These are phyloP conservation scores for Drosophila dunni DNA, from an alignment of 1,140 invertebrate species.

Conservation along the genomic window DNA sequence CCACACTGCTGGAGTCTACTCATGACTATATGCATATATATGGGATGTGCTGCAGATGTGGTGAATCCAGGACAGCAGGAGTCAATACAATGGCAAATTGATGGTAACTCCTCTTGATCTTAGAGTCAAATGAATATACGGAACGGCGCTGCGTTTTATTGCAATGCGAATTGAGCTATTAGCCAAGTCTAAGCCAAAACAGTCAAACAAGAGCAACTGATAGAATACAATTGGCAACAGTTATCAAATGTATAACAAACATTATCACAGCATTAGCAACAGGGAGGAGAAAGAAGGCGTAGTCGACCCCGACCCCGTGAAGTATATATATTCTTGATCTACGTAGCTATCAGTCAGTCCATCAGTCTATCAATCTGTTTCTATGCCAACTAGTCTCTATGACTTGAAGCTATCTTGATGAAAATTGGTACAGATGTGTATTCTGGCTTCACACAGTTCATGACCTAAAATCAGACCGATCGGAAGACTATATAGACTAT, in stretches of 20 bases:
- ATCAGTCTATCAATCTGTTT: too few relatives aligned
- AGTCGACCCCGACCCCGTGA: too few relatives aligned
- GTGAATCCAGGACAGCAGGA: slow-evolving; percentile 31
- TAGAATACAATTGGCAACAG: slow-evolving; percentile 1
- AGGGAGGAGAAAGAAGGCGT: background rate
- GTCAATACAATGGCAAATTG: slow-evolving; percentile 37
- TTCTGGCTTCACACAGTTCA: too few relatives aligned
- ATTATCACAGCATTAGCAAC: background rate
- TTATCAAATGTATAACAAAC: background rate
- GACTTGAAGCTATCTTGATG: too few relatives aligned
- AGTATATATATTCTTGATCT: too few relatives aligned
- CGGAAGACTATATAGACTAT: too few relatives aligned
- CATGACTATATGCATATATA: slow-evolving; percentile 23
- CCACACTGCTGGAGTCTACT: slow-evolving; percentile 14
- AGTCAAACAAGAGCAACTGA: background rate
- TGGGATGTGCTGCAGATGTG: slow-evolving; percentile 13
- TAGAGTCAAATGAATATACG: background rate
- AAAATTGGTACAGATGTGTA: too few relatives aligned
- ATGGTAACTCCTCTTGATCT: slow-evolving; percentile 20
- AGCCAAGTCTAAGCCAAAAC: slow-evolving; percentile 41
- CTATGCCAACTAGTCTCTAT: too few relatives aligned
- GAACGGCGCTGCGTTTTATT: slow-evolving; percentile 55
- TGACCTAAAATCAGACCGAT: too few relatives aligned
- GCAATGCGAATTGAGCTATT: slow-evolving; percentile 76
- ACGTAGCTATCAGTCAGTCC: too few relatives aligned